These are phyloP conservation scores for Andrena trimmerana DNA, from an alignment of 2,888 invertebrate genomes.

Conservation along the genomic window DNA sequence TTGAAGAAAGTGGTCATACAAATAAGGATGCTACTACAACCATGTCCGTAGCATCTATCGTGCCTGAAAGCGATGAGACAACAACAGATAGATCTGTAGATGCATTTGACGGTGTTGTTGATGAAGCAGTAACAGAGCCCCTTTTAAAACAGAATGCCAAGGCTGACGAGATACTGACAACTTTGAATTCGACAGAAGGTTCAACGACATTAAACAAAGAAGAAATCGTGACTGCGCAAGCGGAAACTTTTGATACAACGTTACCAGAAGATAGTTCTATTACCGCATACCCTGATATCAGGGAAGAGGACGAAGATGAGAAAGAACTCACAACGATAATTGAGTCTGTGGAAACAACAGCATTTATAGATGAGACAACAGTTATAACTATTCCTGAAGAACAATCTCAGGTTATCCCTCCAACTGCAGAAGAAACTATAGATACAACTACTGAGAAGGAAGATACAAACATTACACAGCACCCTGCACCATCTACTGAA, in stretches of 20 bases:
- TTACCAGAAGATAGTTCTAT: conserved; percentile 24
- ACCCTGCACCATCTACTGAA: background rate
- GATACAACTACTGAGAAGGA: background rate
- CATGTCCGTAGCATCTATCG: background rate
- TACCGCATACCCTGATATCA: conserved; percentile 10
- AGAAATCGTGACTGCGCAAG: conserved; percentile 24
- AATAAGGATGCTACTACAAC: background rate
- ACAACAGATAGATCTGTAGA: conserved; percentile 29
- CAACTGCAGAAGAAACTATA: conserved; percentile 9
- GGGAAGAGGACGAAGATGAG: conserved; percentile 19
- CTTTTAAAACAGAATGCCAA: conserved; percentile 40
- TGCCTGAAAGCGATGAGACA: background rate
- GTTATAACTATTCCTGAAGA: conserved; percentile 21
- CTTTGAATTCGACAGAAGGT: conserved; percentile 2
- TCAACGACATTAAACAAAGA: conserved; percentile 18
- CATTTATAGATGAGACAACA: conserved; percentile 42
- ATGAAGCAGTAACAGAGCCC: conserved; percentile 15
- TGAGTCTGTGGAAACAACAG: conserved; percentile 30
- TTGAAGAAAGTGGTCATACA: background rate
- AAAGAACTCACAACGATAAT: conserved; percentile 32
- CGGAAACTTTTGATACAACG: conserved; percentile 10
- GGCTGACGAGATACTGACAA: conserved; percentile 27
- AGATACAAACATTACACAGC: background rate
- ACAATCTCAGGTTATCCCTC: conserved; percentile 24
- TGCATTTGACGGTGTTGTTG: background rate